Evolutionary conservation across 1,140 invertebrate species (phyloP).

Genomic region (Atopsyche davidsoni): DNA sequence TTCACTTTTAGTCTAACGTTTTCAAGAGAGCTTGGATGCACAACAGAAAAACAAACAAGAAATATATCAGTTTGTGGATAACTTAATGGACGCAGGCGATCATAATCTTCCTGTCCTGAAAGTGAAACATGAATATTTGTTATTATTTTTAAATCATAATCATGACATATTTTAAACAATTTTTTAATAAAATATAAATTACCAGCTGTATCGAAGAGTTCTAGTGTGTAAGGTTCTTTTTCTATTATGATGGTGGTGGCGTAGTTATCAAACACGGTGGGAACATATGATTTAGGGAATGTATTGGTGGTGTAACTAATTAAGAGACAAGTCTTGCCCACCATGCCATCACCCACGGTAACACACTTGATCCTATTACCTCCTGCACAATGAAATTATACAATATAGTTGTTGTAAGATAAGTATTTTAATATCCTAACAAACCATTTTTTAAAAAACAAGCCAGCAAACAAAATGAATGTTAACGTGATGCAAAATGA

Average conservation of each 20-base stretch:
- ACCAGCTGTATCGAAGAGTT: conserved; percentile 66
- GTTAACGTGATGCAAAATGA: no score
- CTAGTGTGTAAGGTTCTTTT: conserved; percentile 70
- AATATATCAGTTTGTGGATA: conserved; percentile 39
- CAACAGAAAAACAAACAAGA: conserved; percentile 50
- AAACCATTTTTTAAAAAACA: no score
- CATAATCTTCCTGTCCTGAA: conserved; percentile 1
- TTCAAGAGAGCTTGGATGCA: conserved; percentile 47
- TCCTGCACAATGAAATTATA: no score
- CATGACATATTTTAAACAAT: no score
- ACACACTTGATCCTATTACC: no score
- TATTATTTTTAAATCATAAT: conserved; percentile 7
- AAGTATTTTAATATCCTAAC: no score
- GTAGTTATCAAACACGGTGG: conserved; percentile 74
- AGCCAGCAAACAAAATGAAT: no score
- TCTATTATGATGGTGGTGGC: conserved; percentile 71
- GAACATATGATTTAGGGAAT: conserved; percentile 73
- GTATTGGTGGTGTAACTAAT: conserved; percentile 65
- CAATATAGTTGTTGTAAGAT: no score
- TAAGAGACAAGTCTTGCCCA: conserved; percentile 71
- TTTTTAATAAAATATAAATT: conserved; percentile 39
- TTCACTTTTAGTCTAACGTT: no score
- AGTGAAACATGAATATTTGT: not conserved
- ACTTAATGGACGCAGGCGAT: conserved; percentile 44
- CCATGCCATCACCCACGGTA: conserved; percentile 66